Evolutionary conservation across 1,140 invertebrate genomes (phyloP).

Genomic region (Pomacea maculata): DNA sequence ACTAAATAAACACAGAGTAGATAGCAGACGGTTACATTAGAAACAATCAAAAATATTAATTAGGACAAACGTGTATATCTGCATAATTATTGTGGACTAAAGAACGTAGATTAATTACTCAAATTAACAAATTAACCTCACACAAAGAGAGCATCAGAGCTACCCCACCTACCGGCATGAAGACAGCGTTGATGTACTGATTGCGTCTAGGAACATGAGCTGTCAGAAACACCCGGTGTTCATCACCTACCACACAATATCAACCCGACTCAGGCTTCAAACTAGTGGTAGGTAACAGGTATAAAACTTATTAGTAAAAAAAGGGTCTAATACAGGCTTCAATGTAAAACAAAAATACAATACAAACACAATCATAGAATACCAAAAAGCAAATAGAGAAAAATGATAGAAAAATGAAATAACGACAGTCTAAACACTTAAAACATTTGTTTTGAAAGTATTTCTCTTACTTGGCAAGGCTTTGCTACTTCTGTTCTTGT

Average conservation of each 20-base stretch:
- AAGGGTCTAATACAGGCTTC: too few relatives aligned
- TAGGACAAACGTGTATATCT: background rate
- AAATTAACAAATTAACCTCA: background rate
- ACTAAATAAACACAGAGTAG: background rate
- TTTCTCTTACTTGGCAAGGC: constrained; percentile 3
- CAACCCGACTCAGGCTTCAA: too few relatives aligned
- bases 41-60: background rate
- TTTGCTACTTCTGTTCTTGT: constrained; percentile 9
- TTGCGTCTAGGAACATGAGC: constrained; percentile 39
- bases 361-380: too few relatives aligned
- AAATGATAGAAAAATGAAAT: too few relatives aligned
- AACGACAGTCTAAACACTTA: too few relatives aligned
- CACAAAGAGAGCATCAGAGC: background rate
- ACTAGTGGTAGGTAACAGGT: too few relatives aligned
- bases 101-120: background rate
- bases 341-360: too few relatives aligned
- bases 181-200: constrained; percentile 48
- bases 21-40: background rate
- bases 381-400: too few relatives aligned
- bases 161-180: constrained; percentile 38
- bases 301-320: too few relatives aligned
- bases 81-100: background rate
- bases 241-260: constrained; percentile 36
- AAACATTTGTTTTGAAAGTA: too few relatives aligned
- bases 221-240: constrained; percentile 38